Evolutionary conservation across 2,888 invertebrate genomes (phyloP), one percentile per base, ranked within the genome.

Genomic region (Plutella xylostella): DNA sequence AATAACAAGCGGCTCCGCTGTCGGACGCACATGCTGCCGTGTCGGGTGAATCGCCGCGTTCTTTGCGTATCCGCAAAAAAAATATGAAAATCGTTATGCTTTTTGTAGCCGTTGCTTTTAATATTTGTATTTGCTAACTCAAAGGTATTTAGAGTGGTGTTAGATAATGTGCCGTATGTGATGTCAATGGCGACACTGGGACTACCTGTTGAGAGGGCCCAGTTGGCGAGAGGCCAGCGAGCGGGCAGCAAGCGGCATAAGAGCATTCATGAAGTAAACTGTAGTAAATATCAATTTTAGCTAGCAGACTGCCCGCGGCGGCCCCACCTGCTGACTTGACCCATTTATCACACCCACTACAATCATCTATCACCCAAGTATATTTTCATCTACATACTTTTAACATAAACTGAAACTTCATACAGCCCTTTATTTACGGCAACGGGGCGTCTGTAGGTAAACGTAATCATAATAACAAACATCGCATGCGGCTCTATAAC

Each of bases 131-230:
- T 33, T 33, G n/a, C n/a, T n/a, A n/a, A 30, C 12, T 33, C 15
- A 33, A 33, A 7, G 15, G 33, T 33, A 15, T 14, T 14, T 9
- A 35, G 12, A 19, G 35, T 35, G 46, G 45, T 41, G 47, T 48
- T 53, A 55, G 61, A 57, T 21, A 39, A 21, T 14, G 61, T 59
- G 56, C 52, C 51, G 58, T 57, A 58, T 68, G 70, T 75, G 74
- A 72, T 73, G 72, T 76, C 74, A 73, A n/a, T n/a, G n/a, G n/a
- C 70, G 65, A 60, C 60, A 61, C 67, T 70, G 61, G 60, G 65
- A 71, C 68, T 79, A 80, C 80, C 80, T 80, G 79, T 75, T 71
- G 75, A 66, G 68, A 66, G 51, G 67, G 67, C 72, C 65, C 60
- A 71, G 63, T 73, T 80, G 80, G 80, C 80, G 51, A 42, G 48